phyloP scores from a whole-genome alignment of 2,113 vertebrate genomes.

The Eulacestoma nigropectus region DNA sequence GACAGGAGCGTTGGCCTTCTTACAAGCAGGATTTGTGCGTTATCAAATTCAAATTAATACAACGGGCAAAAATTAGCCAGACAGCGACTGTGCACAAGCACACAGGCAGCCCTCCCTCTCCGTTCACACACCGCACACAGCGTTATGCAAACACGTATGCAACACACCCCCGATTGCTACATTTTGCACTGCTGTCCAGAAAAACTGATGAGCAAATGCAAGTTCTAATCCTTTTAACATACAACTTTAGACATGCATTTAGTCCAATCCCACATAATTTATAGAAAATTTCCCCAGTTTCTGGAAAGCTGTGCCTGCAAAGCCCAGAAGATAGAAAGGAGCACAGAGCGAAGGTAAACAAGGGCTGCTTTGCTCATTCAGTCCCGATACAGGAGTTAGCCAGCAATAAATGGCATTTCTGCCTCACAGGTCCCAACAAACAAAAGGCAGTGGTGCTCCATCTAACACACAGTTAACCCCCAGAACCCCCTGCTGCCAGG shows the following conservation, averaged over 20 bases:
- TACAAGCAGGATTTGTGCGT: not conserved
- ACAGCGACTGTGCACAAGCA: not conserved
- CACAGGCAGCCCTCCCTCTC: not conserved
- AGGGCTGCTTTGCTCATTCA: not conserved
- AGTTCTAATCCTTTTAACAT: not conserved
- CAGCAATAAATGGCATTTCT: not conserved
- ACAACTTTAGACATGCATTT: not conserved
- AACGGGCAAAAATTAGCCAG: not conserved
- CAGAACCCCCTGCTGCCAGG: not conserved
- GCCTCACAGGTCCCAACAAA: not conserved
- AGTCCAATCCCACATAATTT: not conserved
- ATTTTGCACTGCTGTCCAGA: not conserved
- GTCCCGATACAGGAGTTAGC: not conserved
- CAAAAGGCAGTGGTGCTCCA: not conserved
- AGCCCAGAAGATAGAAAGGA: not conserved
- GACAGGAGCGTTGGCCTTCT: not conserved
- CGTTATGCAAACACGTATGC: fast-evolving
- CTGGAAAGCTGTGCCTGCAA: not conserved
- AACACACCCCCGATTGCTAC: fast-evolving
- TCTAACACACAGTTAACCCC: not conserved
- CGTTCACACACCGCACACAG: not conserved
- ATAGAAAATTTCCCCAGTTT: not conserved
- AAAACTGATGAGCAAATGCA: not conserved
- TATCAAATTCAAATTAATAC: not conserved
- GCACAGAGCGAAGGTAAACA: fast-evolving